A percentile compares a stretch with the other conserved stretches of the same genome.
These are phyloP conservation scores for Oenanthe oenanthe DNA, from an alignment of 2,113 vertebrate genomes.

Conservation along the genomic window DNA sequence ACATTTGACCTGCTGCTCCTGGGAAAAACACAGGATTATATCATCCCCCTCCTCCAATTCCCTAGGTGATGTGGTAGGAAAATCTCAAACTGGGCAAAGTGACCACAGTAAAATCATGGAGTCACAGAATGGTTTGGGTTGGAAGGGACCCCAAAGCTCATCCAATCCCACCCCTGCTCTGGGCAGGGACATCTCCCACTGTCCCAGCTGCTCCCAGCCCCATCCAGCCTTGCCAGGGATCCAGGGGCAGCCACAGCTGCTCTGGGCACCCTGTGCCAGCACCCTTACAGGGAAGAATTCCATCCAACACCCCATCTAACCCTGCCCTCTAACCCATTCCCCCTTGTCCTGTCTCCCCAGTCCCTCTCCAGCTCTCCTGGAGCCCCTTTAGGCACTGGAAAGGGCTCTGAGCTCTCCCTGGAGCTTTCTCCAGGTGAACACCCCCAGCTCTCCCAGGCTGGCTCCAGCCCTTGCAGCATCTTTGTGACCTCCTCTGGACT, in stretches of 20 bases:
- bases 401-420: fast-evolving
- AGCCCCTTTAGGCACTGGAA: not conserved
- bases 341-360: not conserved
- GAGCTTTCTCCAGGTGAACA: not conserved
- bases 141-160: not conserved
- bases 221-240: fast-evolving
- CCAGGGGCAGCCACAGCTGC: not conserved
- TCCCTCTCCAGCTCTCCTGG: not conserved
- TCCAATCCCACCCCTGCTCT: fast-evolving
- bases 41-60: not conserved
- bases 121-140: not conserved
- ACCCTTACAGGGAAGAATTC: not conserved
- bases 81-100: not conserved
- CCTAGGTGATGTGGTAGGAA: not conserved
- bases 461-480: not conserved
- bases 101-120: not conserved
- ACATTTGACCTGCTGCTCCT: not conserved
- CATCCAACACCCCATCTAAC: not conserved
- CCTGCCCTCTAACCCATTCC: not conserved
- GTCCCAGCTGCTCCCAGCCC: fast-evolving
- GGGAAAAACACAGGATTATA: not conserved
- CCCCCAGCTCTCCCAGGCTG: not conserved
- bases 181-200: not conserved
- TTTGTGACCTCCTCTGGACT: not conserved
- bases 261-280: too few species aligned